Conservation (phyloP, 1,140 invertebrate species). For the Ceratosolen fusciceps region DNA sequence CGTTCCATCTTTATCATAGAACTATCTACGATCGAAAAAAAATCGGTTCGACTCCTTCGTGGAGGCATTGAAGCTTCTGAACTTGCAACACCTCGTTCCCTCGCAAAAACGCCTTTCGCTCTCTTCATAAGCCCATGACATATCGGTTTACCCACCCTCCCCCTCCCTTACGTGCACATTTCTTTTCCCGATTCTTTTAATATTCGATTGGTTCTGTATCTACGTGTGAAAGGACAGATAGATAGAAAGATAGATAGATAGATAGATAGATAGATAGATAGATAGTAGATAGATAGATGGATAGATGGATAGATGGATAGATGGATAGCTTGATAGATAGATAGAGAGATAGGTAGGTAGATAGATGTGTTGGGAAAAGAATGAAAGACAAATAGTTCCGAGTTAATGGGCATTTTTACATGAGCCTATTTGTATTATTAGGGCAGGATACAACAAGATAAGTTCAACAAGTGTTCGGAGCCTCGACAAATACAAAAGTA, state of each 20-base stretch:
- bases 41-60: not conserved
- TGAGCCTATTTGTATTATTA: not conserved
- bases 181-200: too few relatives aligned
- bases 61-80: not conserved
- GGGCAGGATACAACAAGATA: not conserved
- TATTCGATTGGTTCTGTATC: too few relatives aligned
- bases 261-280: too few relatives aligned
- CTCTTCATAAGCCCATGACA: not conserved
- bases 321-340: too few relatives aligned
- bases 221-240: too few relatives aligned
- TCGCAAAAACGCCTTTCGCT: not conserved
- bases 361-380: not conserved
- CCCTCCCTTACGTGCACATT: too few relatives aligned
- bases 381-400: not conserved
- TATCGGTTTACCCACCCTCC: not conserved
- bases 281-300: too few relatives aligned
- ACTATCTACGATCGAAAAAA: not conserved
- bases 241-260: too few relatives aligned
- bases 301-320: too few relatives aligned
- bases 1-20: not conserved
- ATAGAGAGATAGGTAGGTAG: too few relatives aligned
- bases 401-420: not conserved
- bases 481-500: not conserved
- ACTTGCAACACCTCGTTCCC: not conserved
- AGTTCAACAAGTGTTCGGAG: not conserved